These are phyloP conservation scores for Acanthis flammea DNA, from an alignment of 2,797 vertebrate species.

Conservation along the genomic window DNA sequence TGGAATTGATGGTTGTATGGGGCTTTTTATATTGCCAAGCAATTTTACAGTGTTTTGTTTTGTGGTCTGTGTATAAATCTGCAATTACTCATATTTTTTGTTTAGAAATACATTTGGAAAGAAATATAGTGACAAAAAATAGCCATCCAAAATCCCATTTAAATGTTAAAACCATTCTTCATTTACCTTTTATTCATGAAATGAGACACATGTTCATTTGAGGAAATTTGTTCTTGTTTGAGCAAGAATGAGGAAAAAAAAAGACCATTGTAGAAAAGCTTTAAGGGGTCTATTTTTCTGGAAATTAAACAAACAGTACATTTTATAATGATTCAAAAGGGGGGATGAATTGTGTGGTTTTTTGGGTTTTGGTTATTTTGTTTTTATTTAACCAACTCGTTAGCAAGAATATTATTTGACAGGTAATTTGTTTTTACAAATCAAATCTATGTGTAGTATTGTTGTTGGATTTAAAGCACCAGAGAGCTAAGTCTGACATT, in stretches of 20 bases:
- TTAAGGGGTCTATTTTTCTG: background rate
- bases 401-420: background rate
- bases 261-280: background rate
- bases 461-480: background rate
- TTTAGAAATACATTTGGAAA: background rate
- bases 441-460: background rate
- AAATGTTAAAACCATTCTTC: background rate
- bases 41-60: background rate
- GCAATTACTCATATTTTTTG: background rate
- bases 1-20: background rate
- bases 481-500: background rate
- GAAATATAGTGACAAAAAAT: background rate
- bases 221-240: background rate
- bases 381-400: background rate
- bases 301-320: background rate
- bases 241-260: background rate
- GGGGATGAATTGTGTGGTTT: background rate
- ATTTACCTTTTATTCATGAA: background rate
- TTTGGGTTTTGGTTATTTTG: background rate
- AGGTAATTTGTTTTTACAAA: background rate
- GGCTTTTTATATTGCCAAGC: background rate
- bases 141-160: background rate
- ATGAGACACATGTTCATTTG: background rate
- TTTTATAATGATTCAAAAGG: background rate
- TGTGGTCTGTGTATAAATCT: background rate